Percentiles rank a stretch among this genome's conserved stretches.
These are phyloP conservation scores for Diphyllodes magnificus DNA, from an alignment of 2,113 vertebrate genomes.

Conservation along the genomic window DNA sequence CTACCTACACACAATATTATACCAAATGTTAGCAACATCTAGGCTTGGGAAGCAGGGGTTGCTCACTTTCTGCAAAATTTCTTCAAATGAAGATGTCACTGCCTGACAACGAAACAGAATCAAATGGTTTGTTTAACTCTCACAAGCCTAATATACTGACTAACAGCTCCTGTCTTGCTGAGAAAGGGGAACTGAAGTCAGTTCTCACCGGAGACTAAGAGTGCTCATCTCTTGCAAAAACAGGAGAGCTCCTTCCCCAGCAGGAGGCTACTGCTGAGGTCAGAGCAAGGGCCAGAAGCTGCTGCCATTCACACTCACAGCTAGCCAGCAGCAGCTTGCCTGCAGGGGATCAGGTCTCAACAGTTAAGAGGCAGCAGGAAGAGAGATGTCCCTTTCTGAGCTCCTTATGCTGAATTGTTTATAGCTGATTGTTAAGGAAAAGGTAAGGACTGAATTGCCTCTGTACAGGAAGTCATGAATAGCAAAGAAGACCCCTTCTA, in stretches of 20 bases:
- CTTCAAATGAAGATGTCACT: background rate
- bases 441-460: background rate
- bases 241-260: background rate
- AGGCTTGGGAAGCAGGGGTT: background rate
- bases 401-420: background rate
- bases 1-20: accelerated
- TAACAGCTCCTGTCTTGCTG: background rate
- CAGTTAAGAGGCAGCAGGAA: background rate
- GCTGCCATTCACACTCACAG: background rate
- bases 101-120: background rate
- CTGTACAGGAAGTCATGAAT: background rate
- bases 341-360: background rate
- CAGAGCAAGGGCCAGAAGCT: background rate
- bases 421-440: background rate
- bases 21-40: background rate
- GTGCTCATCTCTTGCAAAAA: background rate
- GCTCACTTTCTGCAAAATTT: background rate
- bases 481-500: background rate
- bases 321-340: background rate
- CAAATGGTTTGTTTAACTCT: background rate
- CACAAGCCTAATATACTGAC: background rate
- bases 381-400: background rate
- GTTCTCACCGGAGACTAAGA: background rate
- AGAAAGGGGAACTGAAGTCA: background rate
- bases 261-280: background rate